Evolutionary conservation across 92 coral and sea anemone genomes (phyloP).

Genomic region (Zoanthus sansibaricus): DNA sequence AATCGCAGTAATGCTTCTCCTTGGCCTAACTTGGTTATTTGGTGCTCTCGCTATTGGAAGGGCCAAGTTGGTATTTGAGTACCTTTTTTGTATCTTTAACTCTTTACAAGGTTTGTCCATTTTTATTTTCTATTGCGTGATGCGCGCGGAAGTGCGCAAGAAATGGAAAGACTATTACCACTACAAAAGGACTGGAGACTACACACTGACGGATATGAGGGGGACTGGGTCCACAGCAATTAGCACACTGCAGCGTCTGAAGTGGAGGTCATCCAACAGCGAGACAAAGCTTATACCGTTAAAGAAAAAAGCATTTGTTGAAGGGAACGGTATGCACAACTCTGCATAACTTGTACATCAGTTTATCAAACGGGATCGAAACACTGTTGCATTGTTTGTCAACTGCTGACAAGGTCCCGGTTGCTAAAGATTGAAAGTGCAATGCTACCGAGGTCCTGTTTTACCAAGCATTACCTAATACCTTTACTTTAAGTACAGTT

Average conservation of each 20-base stretch:
- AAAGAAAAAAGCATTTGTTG: background rate
- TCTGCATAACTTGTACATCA: background rate
- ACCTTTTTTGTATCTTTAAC: constrained; percentile 54
- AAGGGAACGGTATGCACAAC: background rate
- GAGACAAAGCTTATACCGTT: background rate
- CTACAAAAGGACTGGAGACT: constrained; percentile 1
- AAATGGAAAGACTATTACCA: constrained; percentile 38
- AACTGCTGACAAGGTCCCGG: too few relatives aligned
- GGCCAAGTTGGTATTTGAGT: constrained; percentile 51
- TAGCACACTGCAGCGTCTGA: background rate
- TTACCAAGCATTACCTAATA: too few relatives aligned
- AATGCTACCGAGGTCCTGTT: too few relatives aligned
- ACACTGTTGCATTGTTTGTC: too few relatives aligned
- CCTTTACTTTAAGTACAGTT: too few relatives aligned
- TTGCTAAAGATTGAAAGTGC: too few relatives aligned
- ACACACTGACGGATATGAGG: background rate
- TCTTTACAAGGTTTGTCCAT: constrained; percentile 56
- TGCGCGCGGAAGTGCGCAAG: constrained; percentile 56
- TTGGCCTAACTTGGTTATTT: constrained; percentile 54
- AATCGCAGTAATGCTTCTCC: constrained; percentile 44
- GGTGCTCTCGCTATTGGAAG: constrained; percentile 53
- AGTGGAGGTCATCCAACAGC: background rate
- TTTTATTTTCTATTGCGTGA: constrained; percentile 54
- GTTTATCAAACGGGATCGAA: too few relatives aligned
- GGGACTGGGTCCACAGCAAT: background rate